Evolutionary conservation across 2,888 invertebrate species (phyloP).

Genomic region (Luperina testacea): DNA sequence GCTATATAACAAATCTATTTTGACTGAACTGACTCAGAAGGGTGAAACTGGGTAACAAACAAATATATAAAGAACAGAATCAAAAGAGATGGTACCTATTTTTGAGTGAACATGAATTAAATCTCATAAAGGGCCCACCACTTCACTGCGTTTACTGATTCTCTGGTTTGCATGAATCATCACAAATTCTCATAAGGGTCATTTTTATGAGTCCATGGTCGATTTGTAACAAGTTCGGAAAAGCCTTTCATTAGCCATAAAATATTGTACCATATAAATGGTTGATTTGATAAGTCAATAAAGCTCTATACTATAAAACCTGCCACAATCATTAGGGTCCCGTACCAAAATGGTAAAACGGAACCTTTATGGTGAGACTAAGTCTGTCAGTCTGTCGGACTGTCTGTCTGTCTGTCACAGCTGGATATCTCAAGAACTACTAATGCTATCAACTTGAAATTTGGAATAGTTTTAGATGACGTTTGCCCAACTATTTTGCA

Average conservation of each 20-base stretch:
- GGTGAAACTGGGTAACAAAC: constrained; percentile 11
- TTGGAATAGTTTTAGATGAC: too few relatives aligned
- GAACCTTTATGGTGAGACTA: too few relatives aligned
- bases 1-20: constrained; percentile 41
- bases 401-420: too few relatives aligned
- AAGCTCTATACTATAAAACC: too few relatives aligned
- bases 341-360: too few relatives aligned
- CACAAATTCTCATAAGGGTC: not conserved
- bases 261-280: not conserved
- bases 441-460: too few relatives aligned
- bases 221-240: not conserved
- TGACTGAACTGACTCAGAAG: constrained; percentile 45
- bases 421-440: too few relatives aligned
- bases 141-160: not conserved
- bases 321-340: not conserved
- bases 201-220: constrained; percentile 22
- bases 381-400: too few relatives aligned
- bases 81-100: not conserved
- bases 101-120: not conserved
- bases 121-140: not conserved
- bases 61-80: constrained; percentile 3
- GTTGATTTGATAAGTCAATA: not conserved
- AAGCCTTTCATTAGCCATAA: not conserved
- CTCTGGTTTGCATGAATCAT: constrained; percentile 33
- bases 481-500: too few relatives aligned